Evolutionary conservation across 2,888 invertebrate genomes (phyloP).

Genomic region (Drosophila atripex): DNA sequence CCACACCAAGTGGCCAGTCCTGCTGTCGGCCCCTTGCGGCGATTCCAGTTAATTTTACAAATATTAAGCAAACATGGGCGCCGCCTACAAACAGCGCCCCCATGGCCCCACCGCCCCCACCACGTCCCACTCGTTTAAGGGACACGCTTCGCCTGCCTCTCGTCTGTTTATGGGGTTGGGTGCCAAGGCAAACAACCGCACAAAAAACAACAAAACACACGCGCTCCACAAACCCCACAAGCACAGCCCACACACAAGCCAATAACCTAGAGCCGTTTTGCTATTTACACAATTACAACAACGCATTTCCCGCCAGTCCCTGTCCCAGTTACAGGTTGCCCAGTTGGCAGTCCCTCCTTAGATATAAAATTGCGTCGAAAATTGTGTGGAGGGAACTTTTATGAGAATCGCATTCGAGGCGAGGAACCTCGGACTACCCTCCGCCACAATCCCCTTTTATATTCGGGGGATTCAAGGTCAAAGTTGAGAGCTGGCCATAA

Average conservation of each 20-base stretch:
- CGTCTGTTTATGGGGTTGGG: conserved; percentile 7
- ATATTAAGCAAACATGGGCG: conserved; percentile 51
- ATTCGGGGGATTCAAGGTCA: conserved; percentile 67
- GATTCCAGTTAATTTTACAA: conserved; percentile 56
- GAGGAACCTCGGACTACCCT: conserved; percentile 32
- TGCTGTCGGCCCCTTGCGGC: conserved; percentile 17
- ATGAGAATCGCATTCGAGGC: conserved; percentile 51
- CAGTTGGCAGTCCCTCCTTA: neutral
- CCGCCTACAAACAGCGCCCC: conserved; percentile 18
- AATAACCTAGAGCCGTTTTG: conserved; percentile 67
- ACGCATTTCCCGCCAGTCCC: conserved; percentile 2
- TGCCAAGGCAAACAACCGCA: conserved; percentile 58
- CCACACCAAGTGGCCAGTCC: conserved; percentile 26
- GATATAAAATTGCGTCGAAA: conserved; percentile 68
- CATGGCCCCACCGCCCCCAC: neutral
- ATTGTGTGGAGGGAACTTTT: conserved; percentile 53
- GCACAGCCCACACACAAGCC: conserved; percentile 51
- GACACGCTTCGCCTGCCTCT: conserved; percentile 4
- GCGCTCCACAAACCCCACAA: conserved; percentile 26
- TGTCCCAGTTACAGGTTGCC: neutral
- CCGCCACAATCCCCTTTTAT: conserved; percentile 30
- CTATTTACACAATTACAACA: conserved; percentile 73
- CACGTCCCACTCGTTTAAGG: neutral
- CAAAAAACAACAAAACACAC: conserved; percentile 43
- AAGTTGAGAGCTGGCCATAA: conserved; percentile 62